A percentile compares a stretch with the other conserved stretches of the same genome.
Conservation (phyloP, 2,113 vertebrate species). For the Pedetes capensis region DNA sequence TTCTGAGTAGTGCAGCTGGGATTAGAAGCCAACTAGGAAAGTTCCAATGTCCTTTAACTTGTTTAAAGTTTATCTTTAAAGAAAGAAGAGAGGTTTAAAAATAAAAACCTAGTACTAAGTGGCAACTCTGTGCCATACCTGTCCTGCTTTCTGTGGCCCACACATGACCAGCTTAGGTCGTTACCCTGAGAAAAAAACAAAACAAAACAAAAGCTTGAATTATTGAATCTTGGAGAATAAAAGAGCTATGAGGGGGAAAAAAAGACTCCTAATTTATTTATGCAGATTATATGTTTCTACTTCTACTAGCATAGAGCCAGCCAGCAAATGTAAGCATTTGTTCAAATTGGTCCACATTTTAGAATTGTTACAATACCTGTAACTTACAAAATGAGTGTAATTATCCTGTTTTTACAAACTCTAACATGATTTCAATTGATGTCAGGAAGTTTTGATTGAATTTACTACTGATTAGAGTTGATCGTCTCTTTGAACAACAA, state of each 20-base stretch:
- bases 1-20: background rate
- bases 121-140: background rate
- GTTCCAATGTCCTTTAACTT: no score
- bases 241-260: background rate
- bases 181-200: background rate
- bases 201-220: background rate
- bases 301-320: background rate
- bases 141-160: background rate
- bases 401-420: constrained; percentile 74
- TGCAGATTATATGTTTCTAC: constrained; percentile 66
- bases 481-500: constrained; percentile 81
- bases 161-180: background rate
- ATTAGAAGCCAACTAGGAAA: background rate
- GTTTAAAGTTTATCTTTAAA: background rate
- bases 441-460: constrained; percentile 81
- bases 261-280: constrained; percentile 62
- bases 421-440: constrained; percentile 78
- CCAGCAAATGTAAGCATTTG: constrained; percentile 19
- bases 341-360: constrained; percentile 39
- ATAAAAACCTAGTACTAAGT: background rate
- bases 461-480: constrained; percentile 82
- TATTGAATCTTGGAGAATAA: constrained; percentile 40
- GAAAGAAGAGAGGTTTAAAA: background rate
- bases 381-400: constrained; percentile 61
- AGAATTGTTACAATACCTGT: constrained; percentile 63